Base-by-base conservation (phyloP, 2,113 vertebrate species). In the Eurystomus gularis region DNA sequence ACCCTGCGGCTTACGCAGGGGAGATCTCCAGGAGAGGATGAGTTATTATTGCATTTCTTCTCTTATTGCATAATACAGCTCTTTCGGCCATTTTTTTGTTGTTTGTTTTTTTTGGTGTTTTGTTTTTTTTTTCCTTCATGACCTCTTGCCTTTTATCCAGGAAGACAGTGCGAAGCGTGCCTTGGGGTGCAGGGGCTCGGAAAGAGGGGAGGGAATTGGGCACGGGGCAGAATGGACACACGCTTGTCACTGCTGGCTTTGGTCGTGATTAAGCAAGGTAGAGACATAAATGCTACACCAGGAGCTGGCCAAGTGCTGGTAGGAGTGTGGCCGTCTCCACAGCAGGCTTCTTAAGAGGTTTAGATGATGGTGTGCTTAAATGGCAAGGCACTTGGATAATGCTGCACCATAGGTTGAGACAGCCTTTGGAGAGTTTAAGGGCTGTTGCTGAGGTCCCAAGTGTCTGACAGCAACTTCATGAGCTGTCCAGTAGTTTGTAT, bases 21-120 rank as follows among this genome's bases (percentile, higher is more conserved):
- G 72, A 82, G 44, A 52, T 72, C 61, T 81, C 68, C 28, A 10
- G 64, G 69, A 91, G 81, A 86, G 65, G 77, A 95, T 76, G 95
- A 89, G 73, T 92, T 93, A 51, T 95, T 85, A 77, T 75, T 92
- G 75, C 65, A 75, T 96, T 88, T 94, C 64, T 91, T 79, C 78
- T 91, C 44, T 83, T 85, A 82, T 96, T 95, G 90, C 95, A 95
- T 97, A 95, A 97, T 85, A n/a, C 73, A 33, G 35, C 44, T 91
- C 90, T 86, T 70, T 87, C 73, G 24, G 92, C 84, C 82, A 44
- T 97, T 66, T 94, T 66, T 79, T 31, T n/a, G n/a, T n/a, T n/a
- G n/a, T n/a, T n/a, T n/a, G n/a, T n/a, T n/a, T n/a, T n/a, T n/a
- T n/a, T n/a, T n/a, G n/a, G n/a, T n/a, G n/a, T n/a, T 57, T 69